Percentiles rank a stretch among this genome's conserved stretches.
These are phyloP conservation scores for Phoxinus phoxinus DNA, from an alignment of 2,113 vertebrate species.

Conservation along the genomic window DNA sequence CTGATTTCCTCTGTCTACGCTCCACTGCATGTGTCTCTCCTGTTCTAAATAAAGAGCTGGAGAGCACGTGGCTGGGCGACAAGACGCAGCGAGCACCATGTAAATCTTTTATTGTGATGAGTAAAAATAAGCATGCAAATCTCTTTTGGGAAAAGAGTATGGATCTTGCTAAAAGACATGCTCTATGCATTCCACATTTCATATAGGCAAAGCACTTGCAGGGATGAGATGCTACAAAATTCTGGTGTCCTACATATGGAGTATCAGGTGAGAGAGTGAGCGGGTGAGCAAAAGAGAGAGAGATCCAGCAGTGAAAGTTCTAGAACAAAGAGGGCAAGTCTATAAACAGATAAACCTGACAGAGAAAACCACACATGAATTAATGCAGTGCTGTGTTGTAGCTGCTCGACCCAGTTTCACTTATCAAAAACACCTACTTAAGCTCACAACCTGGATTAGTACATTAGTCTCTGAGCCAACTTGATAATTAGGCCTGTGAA, in stretches of 20 bases:
- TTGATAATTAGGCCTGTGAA: neutral
- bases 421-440: constrained; percentile 12
- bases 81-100: constrained; percentile 56
- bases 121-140: constrained; percentile 68
- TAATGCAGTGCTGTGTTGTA: neutral
- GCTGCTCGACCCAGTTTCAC: constrained; percentile 4
- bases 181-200: constrained; percentile 2
- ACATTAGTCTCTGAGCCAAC: neutral
- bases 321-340: constrained; percentile 3
- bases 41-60: constrained; percentile 72
- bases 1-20: constrained; percentile 56
- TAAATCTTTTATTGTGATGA: constrained; percentile 72
- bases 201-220: neutral
- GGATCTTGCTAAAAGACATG: constrained; percentile 44
- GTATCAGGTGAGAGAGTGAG: neutral
- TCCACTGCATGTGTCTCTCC: constrained; percentile 57
- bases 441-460: neutral
- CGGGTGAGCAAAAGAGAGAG: neutral
- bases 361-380: constrained; percentile 17
- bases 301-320: neutral
- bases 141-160: constrained; percentile 35
- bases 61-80: constrained; percentile 45
- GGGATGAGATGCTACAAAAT: neutral
- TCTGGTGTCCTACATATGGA: constrained; percentile 24
- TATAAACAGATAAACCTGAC: constrained; percentile 19